A percentile compares a stretch with the other conserved stretches of the same genome.
Conservation (phyloP, 1,140 invertebrate species). For the Papilio polyxenes region DNA sequence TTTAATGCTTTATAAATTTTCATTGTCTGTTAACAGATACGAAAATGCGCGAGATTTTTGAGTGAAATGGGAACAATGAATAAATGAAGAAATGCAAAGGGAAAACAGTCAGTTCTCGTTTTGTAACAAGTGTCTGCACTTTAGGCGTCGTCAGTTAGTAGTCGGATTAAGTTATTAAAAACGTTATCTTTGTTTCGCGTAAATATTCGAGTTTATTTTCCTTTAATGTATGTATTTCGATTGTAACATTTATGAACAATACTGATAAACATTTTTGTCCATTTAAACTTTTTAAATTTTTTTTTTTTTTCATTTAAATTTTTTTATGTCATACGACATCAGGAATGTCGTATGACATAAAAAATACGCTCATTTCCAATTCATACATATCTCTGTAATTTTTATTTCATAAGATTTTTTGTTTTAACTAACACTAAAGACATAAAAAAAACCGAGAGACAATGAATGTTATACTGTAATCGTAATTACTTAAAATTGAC, state of each 20-base stretch:
- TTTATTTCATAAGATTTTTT: too few relatives aligned
- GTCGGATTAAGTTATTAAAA: slow-evolving; percentile 53
- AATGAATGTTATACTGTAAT: too few relatives aligned
- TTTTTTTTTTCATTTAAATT: not conserved
- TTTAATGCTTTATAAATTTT: not conserved
- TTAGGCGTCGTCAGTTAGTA: slow-evolving; percentile 39
- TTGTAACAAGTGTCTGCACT: slow-evolving; percentile 5
- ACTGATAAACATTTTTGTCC: not conserved
- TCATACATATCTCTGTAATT: not conserved
- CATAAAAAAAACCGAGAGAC: too few relatives aligned
- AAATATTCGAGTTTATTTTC: slow-evolving; percentile 39
- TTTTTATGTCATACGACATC: too few relatives aligned
- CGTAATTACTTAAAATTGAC: too few relatives aligned
- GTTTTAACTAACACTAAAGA: too few relatives aligned
- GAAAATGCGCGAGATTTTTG: not conserved
- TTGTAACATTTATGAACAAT: not conserved
- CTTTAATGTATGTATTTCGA: not conserved
- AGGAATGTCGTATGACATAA: not conserved
- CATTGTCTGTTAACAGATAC: slow-evolving; percentile 1
- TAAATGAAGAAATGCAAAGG: slow-evolving; percentile 5
- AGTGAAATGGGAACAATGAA: slow-evolving; percentile 15
- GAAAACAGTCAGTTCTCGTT: not conserved
- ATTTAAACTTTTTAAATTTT: not conserved
- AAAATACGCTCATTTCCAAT: not conserved
- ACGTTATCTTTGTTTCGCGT: slow-evolving; percentile 45